Percentiles rank a stretch among this genome's conserved stretches.
Evolutionary conservation across 2,797 vertebrate species (phyloP).

Genomic region (Lerista edwardsae): DNA sequence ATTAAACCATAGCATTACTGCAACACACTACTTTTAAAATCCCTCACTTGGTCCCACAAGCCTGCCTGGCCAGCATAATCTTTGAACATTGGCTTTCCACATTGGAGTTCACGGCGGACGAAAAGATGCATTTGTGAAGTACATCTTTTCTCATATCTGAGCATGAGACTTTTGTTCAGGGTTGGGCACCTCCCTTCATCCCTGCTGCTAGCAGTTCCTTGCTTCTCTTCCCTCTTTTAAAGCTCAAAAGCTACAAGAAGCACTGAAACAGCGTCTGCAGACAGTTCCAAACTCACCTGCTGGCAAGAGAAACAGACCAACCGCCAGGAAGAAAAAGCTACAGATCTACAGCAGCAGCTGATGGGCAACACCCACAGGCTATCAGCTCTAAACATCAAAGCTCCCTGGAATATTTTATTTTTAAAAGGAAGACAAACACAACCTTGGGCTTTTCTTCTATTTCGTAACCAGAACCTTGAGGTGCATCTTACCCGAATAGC

Average conservation of each 20-base stretch:
- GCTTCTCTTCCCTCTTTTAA: neutral
- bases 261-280: neutral
- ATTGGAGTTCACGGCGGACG: neutral
- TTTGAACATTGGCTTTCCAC: neutral
- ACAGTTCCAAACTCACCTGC: neutral
- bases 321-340: conserved; percentile 24
- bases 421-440: conserved; percentile 29
- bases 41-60: neutral
- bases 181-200: neutral
- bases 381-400: neutral
- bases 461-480: neutral
- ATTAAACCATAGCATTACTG: too few relatives aligned
- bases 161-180: neutral
- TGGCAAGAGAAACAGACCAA: conserved; percentile 20
- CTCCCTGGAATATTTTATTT: rapidly evolving
- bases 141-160: neutral
- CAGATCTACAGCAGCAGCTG: neutral
- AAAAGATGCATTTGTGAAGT: neutral
- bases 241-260: neutral
- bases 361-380: neutral
- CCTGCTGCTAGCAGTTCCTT: too few relatives aligned
- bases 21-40: neutral
- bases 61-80: neutral
- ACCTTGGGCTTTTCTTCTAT: neutral
- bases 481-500: neutral